A percentile compares a stretch with the other conserved stretches of the same genome.
These are phyloP conservation scores for Listronotus oregonensis DNA, from an alignment of 1,140 invertebrate species.

Conservation along the genomic window DNA sequence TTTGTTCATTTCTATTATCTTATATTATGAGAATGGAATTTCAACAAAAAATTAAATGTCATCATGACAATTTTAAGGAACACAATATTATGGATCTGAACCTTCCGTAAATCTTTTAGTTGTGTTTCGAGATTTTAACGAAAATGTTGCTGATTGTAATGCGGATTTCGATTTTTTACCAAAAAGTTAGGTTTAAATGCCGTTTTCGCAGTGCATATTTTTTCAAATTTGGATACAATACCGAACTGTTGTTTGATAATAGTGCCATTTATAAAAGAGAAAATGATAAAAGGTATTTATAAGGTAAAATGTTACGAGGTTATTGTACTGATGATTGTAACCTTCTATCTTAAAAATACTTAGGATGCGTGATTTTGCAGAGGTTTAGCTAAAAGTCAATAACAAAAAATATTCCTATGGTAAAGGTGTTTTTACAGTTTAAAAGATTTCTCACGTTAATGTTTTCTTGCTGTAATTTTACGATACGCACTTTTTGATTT, in stretches of 20 bases:
- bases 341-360: no score
- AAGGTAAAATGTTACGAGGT: conserved; percentile 5
- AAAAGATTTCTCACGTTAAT: no score
- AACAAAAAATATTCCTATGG: no score
- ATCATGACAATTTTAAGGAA: conserved; percentile 34
- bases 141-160: conserved; percentile 1
- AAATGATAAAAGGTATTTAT: conserved; percentile 19
- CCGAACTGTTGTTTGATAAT: conserved; percentile 9
- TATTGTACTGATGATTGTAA: no score
- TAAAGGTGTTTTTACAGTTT: no score
- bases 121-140: conserved; percentile 10
- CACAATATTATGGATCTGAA: conserved; percentile 12
- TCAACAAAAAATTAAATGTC: conserved; percentile 31
- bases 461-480: no score
- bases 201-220: conserved; percentile 9
- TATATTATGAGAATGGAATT: no score
- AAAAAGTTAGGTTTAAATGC: conserved; percentile 3
- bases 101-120: conserved; percentile 33
- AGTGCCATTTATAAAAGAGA: conserved; percentile 18
- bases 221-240: conserved; percentile 6
- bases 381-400: no score
- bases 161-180: background rate
- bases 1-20: no score
- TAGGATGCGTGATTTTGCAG: no score
- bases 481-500: no score